Base-by-base conservation (phyloP, 2,113 vertebrate species). In the Brienomyrus longianalis region DNA sequence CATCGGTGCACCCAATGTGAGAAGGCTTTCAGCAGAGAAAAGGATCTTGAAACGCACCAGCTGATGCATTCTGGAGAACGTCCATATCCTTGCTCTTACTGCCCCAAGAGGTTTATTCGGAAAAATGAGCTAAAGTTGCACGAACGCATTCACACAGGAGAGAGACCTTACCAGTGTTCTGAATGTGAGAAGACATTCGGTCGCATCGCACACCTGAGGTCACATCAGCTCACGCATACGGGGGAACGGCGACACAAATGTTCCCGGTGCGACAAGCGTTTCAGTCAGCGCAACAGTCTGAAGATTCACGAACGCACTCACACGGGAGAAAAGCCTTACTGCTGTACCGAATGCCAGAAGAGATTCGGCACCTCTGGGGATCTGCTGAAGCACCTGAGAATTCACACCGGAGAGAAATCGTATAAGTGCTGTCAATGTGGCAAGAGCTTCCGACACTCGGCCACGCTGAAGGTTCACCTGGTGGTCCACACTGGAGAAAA, bases 401-500 rank as follows among this genome's bases (percentile, higher is more conserved):
- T 89, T 9, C 88, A 89, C 88, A 89, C 88, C 0, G 88, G 88
- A 6, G 88, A 89, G 74, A 89, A 89, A 13, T 43, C 70, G 9
- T 89, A 89, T 19, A 27, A 45, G 27, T 89, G 88, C 27, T 11
- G 1, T 3, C 48, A 89, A 11, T 89, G 88, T 56, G 88, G 74
- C n/a, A 83, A 83, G 88, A 23, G 50, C 66, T 89, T 89, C 74
- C 88, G 88, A 0, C 74, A 54, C 17, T 52, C 88, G 9, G 15
- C 48, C 19, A 39, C 88, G 50, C 51, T 89, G 19, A 89, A 83
- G 35, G 74, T 83, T 15, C 88, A 89, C 45, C 70, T 10, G 70
- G 70, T 52, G 23, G 74, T 80, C 50, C 88, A 89, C 88, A 83
- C 88, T 11, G 74, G 88, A 45, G 88, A 89, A 50, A 89, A 83